phyloP scores from a whole-genome alignment of 2,113 vertebrate species.

The Cyprinus carpio region DNA sequence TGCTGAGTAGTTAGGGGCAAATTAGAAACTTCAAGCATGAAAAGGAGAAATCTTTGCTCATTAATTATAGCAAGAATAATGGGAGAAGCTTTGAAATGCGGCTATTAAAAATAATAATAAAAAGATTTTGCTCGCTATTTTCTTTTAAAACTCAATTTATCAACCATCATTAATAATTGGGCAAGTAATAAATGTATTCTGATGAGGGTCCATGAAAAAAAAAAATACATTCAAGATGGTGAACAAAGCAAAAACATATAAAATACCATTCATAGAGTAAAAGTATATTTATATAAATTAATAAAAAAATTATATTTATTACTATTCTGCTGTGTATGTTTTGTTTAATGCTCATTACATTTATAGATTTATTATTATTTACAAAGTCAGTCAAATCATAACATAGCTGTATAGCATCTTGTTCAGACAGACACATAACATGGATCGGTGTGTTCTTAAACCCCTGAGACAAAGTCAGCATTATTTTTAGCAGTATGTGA shows the following conservation, averaged over 20 bases:
- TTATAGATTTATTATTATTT: background rate
- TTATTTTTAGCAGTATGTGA: background rate
- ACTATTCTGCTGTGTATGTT: too few relatives aligned
- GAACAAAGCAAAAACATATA: background rate
- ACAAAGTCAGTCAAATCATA: background rate
- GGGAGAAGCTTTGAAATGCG: background rate
- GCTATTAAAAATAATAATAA: background rate
- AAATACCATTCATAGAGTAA: background rate
- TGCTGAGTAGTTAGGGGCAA: constrained; percentile 17
- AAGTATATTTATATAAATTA: too few relatives aligned
- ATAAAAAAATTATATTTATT: too few relatives aligned
- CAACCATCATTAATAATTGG: background rate
- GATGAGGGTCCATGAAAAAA: background rate
- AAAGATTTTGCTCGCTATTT: background rate
- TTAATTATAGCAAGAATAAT: constrained; percentile 12
- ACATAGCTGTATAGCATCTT: background rate
- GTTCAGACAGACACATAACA: background rate
- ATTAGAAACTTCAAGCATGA: background rate
- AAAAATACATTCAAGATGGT: background rate
- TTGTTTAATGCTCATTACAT: too few relatives aligned
- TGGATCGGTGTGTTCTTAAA: background rate
- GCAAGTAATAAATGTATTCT: background rate
- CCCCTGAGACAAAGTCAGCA: background rate
- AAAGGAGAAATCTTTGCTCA: background rate
- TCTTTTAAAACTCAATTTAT: background rate